Percentiles rank a stretch among this genome's conserved stretches.
These are phyloP conservation scores for Achlya flavicornis DNA, from an alignment of 2,888 invertebrate genomes.

Conservation along the genomic window DNA sequence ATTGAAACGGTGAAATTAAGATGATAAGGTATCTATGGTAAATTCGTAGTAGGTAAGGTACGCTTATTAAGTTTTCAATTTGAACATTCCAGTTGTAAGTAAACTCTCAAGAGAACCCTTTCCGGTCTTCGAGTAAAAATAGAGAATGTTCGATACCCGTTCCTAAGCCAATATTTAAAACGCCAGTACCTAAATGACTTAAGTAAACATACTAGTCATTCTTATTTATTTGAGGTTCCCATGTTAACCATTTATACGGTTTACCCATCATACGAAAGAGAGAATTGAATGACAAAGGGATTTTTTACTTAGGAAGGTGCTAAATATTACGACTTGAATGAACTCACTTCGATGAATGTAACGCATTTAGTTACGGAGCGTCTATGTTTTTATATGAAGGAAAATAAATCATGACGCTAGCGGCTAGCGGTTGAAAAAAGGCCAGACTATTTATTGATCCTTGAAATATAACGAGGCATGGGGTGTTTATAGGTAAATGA, in stretches of 20 bases:
- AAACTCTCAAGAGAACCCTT: constrained; percentile 18
- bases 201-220: constrained; percentile 40
- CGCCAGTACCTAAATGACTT: constrained; percentile 39
- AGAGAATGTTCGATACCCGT: constrained; percentile 26
- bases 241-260: constrained; percentile 22
- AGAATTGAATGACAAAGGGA: neutral
- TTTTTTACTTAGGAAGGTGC: constrained; percentile 1
- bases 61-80: neutral
- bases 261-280: constrained; percentile 9
- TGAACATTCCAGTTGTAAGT: constrained; percentile 5
- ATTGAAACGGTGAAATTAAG: neutral
- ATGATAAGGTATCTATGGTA: neutral
- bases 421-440: constrained; percentile 11
- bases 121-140: constrained; percentile 19
- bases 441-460: constrained; percentile 28
- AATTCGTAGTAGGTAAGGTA: too few species aligned
- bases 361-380: neutral
- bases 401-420: constrained; percentile 6
- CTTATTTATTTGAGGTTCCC: constrained; percentile 50
- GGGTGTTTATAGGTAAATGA: constrained; percentile 29
- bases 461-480: constrained; percentile 33
- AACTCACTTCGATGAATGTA: constrained; percentile 8
- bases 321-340: constrained; percentile 8
- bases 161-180: constrained; percentile 48
- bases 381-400: neutral